Conservation (phyloP, 2,888 invertebrate species). For the Saturnia pavonia region DNA sequence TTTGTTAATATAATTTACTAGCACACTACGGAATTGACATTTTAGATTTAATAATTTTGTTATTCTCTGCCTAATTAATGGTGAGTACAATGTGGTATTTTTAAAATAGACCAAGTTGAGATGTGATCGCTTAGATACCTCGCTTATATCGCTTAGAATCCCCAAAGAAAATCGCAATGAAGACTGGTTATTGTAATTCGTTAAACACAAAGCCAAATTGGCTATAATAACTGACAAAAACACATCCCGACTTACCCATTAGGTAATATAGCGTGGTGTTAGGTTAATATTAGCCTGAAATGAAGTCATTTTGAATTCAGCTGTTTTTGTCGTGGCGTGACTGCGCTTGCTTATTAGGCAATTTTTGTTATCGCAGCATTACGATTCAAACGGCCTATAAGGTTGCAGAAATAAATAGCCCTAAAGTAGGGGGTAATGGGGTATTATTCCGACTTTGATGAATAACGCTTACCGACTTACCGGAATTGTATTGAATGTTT, state of each 20-base stretch:
- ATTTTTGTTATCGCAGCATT: conserved; percentile 12
- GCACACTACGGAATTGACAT: not conserved
- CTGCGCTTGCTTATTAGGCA: conserved; percentile 22
- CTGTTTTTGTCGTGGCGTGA: conserved; percentile 16
- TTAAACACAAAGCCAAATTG: not conserved
- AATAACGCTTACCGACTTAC: not conserved
- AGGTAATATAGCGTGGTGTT: conserved; percentile 7
- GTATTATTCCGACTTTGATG: not conserved
- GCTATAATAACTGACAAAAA: conserved; percentile 3
- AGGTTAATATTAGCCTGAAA: conserved; percentile 7
- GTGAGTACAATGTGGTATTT: not conserved
- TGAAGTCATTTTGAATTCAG: conserved; percentile 12
- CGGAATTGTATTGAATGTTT: not conserved
- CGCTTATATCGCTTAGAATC: too few relatives aligned
- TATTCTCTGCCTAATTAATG: not conserved
- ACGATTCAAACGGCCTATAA: not conserved
- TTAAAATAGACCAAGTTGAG: not conserved
- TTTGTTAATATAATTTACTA: not conserved
- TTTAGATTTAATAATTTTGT: not conserved
- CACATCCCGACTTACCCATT: not conserved
- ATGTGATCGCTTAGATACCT: not conserved
- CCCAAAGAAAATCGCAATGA: not conserved
- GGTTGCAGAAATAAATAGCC: conserved; percentile 6
- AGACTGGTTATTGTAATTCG: not conserved
- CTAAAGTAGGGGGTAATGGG: conserved; percentile 2